A percentile compares a stretch with the other conserved stretches of the same genome.
These are phyloP conservation scores for Caenorhabditis wallacei DNA, from an alignment of 2,888 invertebrate species.

Conservation along the genomic window DNA sequence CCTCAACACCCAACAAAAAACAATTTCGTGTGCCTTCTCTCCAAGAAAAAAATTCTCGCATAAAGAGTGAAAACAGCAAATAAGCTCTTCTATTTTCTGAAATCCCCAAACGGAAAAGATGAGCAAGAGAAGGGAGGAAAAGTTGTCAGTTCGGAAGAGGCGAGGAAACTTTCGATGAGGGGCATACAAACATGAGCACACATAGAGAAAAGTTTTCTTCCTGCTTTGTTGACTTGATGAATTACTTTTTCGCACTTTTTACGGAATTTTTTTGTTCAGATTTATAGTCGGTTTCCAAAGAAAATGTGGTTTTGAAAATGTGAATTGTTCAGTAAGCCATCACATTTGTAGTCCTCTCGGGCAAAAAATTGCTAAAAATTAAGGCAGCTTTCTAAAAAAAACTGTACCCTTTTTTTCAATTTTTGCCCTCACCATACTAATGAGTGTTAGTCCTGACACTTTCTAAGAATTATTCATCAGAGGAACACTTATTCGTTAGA, in stretches of 20 bases:
- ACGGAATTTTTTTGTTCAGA: background rate
- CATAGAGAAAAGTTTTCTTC: background rate
- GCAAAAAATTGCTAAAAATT: too few relatives aligned
- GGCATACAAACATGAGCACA: conserved; percentile 15
- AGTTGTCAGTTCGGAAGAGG: conserved; percentile 30
- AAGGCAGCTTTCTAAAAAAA: too few relatives aligned
- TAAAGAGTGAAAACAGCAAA: too few relatives aligned
- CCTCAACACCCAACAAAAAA: background rate
- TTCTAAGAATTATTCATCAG: too few relatives aligned
- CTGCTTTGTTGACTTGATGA: conserved; percentile 46
- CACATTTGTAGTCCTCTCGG: too few relatives aligned
- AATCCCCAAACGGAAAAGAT: conserved; percentile 29
- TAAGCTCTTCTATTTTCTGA: background rate
- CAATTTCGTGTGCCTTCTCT: background rate
- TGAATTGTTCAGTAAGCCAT: too few relatives aligned
- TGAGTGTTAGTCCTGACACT: too few relatives aligned
- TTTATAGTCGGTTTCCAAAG: background rate
- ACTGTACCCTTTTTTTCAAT: too few relatives aligned
- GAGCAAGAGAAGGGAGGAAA: conserved; percentile 13
- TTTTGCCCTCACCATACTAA: too few relatives aligned
- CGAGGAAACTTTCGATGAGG: conserved; percentile 14
- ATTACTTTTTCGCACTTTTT: conserved; percentile 65
- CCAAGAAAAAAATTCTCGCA: conserved; percentile 5
- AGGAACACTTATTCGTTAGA: too few relatives aligned
- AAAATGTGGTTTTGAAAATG: background rate